Evolutionary conservation across 2,797 vertebrate species (phyloP).

Genomic region (Coregonus suidteri): DNA sequence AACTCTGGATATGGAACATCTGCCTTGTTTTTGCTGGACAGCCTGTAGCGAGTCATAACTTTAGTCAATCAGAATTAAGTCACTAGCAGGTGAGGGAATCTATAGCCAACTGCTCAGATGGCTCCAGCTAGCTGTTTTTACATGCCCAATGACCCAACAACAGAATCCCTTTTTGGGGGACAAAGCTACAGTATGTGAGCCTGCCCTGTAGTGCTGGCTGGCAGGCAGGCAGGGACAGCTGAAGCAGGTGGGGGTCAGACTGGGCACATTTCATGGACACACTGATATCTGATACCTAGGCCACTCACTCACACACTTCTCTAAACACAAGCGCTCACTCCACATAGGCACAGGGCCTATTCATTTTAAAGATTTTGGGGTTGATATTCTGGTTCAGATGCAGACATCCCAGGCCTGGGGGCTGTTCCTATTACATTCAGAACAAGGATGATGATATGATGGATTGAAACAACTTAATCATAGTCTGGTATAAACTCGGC

Average conservation of each 20-base stretch:
- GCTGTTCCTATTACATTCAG: background rate
- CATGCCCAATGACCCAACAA: too few species aligned
- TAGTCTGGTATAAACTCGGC: background rate
- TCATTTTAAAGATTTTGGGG: background rate
- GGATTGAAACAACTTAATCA: background rate
- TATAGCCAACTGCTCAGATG: too few species aligned
- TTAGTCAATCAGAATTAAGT: too few species aligned
- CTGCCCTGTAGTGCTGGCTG: conserved; percentile 11
- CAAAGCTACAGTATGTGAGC: background rate
- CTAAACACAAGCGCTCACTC: background rate
- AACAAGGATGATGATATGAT: background rate
- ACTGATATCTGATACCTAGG: conserved; percentile 52
- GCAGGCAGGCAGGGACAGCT: conserved; percentile 48
- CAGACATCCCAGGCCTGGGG: background rate
- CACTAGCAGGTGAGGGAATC: too few species aligned
- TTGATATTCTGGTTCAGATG: background rate
- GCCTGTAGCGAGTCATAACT: too few species aligned
- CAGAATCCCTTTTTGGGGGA: too few species aligned
- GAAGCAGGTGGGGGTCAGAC: conserved; percentile 52
- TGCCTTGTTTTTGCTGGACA: too few species aligned
- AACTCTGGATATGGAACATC: too few species aligned
- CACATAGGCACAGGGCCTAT: background rate
- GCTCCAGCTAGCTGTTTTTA: too few species aligned
- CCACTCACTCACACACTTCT: background rate
- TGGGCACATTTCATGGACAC: conserved; percentile 36